Base-by-base conservation (phyloP, 2,888 invertebrate species). In the Spodoptera exigua region DNA sequence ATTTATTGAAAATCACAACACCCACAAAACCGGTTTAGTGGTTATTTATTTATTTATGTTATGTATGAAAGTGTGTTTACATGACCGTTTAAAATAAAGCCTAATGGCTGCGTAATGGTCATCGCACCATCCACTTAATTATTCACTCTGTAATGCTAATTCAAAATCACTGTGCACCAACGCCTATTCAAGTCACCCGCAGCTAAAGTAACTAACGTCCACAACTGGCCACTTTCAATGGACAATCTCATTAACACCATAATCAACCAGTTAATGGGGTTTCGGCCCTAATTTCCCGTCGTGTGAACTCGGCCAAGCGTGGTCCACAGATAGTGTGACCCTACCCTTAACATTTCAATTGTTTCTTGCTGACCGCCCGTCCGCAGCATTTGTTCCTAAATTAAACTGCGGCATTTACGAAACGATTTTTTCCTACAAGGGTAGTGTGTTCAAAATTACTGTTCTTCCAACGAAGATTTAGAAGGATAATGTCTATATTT, bases 221-320 rank as follows among this genome's bases (percentile, higher is more conserved):
- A 51, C 35, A 34, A 40, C 46, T 27, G 51, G 14, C 43, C 47
- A 62, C 37, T 52, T 69, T 62, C 37, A 74, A 70, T 74, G 48
- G 63, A 35, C 37, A 46, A 49, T 53, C 72, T 75, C 76, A 78
- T 74, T 71, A 74, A 60, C 67, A 55, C 72, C 45, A 67, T 71
- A 71, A 75, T 78, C 67, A 71, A 49, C 58, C 14, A 44, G 52
- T 47, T 75, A 75, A 75, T 75, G 73, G 61, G 32, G 52, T 40
- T 47, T n/a, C 36, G 51, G 53, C 37, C 59, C 48, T 75, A 78
- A 74, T 78, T 66, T 75, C 62, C 71, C 51, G 47, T 60, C 55
- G 57, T 61, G 56, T 46, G 66, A 32, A 58, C 43, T 27, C 62
- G 35, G 14, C 66, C 62, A 51, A 59, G 57, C 55, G 76, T 78